phyloP scores from a whole-genome alignment of 1,140 invertebrate species.

The Oppia nitens region DNA sequence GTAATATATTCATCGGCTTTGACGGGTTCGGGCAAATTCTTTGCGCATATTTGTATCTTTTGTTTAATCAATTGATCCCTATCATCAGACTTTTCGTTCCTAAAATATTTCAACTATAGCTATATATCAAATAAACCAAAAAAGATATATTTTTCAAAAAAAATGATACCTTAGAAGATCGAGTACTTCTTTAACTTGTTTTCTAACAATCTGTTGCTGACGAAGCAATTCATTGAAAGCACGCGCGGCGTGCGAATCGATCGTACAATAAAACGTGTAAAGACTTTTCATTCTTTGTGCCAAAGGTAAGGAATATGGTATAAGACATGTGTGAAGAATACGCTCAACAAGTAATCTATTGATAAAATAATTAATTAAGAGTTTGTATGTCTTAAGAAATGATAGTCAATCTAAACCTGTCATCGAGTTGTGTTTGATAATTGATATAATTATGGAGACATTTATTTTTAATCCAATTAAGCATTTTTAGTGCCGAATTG shows the following conservation, averaged over 20 bases:
- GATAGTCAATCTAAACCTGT: constrained; percentile 31
- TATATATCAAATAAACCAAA: neutral
- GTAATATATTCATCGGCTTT: constrained; percentile 80
- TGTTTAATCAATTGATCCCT: constrained; percentile 15
- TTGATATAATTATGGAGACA: constrained; percentile 83
- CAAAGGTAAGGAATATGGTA: constrained; percentile 72
- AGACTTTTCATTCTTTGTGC: constrained; percentile 78
- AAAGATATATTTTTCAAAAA: constrained; percentile 10
- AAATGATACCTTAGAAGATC: constrained; percentile 51
- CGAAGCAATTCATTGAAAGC: constrained; percentile 62
- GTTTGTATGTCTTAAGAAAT: constrained; percentile 16
- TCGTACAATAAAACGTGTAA: constrained; percentile 73
- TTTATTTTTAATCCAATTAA: constrained; percentile 85
- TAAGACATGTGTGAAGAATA: constrained; percentile 83
- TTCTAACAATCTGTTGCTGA: constrained; percentile 65
- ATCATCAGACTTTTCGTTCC: constrained; percentile 18
- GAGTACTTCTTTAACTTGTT: constrained; percentile 64
- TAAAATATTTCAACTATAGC: constrained; percentile 16
- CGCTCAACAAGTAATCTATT: constrained; percentile 66
- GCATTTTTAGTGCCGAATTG: constrained; percentile 43
- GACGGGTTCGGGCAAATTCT: constrained; percentile 63
- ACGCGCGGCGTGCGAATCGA: constrained; percentile 77
- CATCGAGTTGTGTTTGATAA: constrained; percentile 60
- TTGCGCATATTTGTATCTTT: constrained; percentile 20
- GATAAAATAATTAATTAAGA: constrained; percentile 36